Conservation (phyloP, 64 coral and sea anemone genomes). For the Stichodactyla mertensii region DNA sequence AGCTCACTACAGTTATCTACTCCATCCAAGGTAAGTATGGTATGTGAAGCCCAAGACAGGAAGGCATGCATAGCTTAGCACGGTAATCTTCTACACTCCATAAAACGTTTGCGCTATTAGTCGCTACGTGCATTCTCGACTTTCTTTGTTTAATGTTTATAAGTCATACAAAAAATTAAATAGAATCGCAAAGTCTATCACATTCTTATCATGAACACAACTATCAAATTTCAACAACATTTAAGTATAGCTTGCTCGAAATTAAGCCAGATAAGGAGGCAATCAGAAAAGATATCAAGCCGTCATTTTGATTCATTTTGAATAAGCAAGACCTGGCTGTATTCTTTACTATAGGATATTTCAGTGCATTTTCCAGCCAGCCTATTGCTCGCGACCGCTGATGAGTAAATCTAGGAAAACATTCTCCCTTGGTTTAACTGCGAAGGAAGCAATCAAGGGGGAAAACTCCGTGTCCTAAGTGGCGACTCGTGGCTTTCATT, state of each 20-base stretch:
- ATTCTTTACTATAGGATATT: neutral
- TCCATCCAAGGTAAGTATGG: no score
- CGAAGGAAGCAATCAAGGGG: neutral
- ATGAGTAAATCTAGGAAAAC: neutral
- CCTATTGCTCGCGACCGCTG: neutral
- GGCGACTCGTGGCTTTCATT: neutral
- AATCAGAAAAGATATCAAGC: neutral
- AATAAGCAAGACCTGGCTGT: neutral
- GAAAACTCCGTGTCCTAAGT: neutral
- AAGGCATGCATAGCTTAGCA: no score
- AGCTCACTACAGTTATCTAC: no score
- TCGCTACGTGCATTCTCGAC: no score
- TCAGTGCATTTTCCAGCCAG: neutral
- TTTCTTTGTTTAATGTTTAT: no score
- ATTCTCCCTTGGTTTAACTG: neutral
- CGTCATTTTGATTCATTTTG: neutral
- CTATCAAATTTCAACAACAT: constrained; percentile 1
- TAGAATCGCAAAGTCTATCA: neutral
- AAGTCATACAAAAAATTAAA: no score
- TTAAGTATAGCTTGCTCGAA: neutral
- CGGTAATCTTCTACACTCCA: no score
- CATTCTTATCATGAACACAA: neutral
- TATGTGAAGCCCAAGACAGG: no score
- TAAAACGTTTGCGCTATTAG: no score
- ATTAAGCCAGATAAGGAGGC: neutral